phyloP scores from a whole-genome alignment of 2,113 vertebrate species.

The Rhagologus leucostigma region DNA sequence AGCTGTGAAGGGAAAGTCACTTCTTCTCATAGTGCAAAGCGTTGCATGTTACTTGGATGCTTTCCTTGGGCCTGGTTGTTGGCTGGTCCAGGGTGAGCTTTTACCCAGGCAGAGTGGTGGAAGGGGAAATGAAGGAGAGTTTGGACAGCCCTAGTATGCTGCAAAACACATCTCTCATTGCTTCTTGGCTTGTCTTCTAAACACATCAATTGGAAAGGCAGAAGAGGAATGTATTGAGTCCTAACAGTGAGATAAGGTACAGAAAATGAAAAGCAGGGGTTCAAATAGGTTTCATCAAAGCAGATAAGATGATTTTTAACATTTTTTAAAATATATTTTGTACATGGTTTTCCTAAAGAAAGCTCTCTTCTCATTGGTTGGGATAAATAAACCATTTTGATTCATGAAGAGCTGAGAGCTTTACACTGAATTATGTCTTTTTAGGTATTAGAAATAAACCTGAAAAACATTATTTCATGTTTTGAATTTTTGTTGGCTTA shows the following conservation, averaged over 20 bases:
- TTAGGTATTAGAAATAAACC: not conserved
- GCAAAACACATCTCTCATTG: not conserved
- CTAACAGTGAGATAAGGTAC: not conserved
- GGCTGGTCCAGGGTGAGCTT: not conserved
- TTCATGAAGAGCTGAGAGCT: not conserved
- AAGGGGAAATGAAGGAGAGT: not conserved
- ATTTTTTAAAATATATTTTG: not conserved
- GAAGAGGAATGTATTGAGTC: not conserved
- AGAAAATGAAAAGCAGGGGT: not conserved
- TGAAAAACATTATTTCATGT: not conserved
- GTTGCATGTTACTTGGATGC: rapidly evolving
- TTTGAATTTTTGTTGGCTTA: not conserved
- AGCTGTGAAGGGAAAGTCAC: not conserved
- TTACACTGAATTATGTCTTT: not conserved
- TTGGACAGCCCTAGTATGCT: not conserved
- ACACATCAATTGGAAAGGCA: not conserved
- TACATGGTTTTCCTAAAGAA: not conserved
- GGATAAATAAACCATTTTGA: not conserved
- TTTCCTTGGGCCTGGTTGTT: not conserved
- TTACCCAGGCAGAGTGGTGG: not conserved
- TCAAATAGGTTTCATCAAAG: not conserved
- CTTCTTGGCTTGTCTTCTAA: not conserved
- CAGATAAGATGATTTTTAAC: not conserved
- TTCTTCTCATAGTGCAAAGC: rapidly evolving
- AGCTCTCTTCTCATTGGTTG: not conserved